Evolutionary conservation across 2,888 invertebrate genomes (phyloP), one percentile per base, ranked within the genome.

Genomic region (Notodonta dromedarius): DNA sequence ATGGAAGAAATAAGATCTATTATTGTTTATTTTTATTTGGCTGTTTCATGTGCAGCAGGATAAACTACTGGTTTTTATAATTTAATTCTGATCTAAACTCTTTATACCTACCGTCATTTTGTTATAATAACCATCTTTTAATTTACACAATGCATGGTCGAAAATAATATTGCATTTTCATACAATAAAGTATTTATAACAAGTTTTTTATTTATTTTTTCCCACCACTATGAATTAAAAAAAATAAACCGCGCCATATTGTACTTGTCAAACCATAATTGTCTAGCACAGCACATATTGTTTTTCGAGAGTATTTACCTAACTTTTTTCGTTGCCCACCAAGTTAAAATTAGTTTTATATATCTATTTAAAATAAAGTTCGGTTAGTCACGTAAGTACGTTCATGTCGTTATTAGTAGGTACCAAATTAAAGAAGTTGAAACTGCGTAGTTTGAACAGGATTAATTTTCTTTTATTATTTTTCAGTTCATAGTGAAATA

Each of bases 1-100:
- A 79, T 82, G 74, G 88, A 87, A 86, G 84, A 78, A 71, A 71
- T 61, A 79, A 77, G 78, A 85, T 82, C 78, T 87, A 85, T 73
- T 69, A 73, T 78, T 73, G 72, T 68, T 71, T 71, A 71, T 71
- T 65, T 74, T 73, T 66, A 61, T 69, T 67, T 66, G 59, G 59
- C 60, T 57, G 54, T 44, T n/a, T 44, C 44, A n/a, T 53, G n/a
- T 39, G 35, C 40, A 52, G 51, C n/a, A 24, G 32, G n/a, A 46
- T 57, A 46, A 48, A 42, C 44, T 48, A 54, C 46, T 50, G 48
- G 44, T 58, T 16, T 50, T 12, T 11, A 74, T 53, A 50, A 56
- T 65, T n/a, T 63, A 46, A 67, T 48, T 58, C 60, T 62, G 32
- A 13, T 35, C 42, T 46, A 46, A 46, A n/a, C 13, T 5, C 12